phyloP scores from a whole-genome alignment of 2,888 invertebrate genomes.

The Drosophila ezoana region DNA sequence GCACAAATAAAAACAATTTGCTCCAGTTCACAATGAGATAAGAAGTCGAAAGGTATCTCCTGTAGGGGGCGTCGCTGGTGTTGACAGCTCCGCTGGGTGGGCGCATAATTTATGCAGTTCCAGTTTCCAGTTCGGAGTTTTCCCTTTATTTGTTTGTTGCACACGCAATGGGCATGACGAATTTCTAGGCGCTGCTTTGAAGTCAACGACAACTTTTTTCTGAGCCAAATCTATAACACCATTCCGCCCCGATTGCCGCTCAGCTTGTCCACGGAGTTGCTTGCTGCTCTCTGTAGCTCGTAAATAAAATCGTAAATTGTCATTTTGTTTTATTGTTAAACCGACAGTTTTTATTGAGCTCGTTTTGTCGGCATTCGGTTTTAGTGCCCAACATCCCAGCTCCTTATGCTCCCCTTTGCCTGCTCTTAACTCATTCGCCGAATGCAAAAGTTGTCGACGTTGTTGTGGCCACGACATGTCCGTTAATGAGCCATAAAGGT shows the following conservation, averaged over 20 bases:
- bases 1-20: slow-evolving; percentile 64
- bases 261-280: slow-evolving; percentile 11
- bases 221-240: slow-evolving; percentile 26
- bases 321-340: slow-evolving; percentile 76
- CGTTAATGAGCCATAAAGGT: slow-evolving; percentile 80
- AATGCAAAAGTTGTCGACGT: slow-evolving; percentile 53
- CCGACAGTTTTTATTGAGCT: slow-evolving; percentile 79
- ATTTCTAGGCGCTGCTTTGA: slow-evolving; percentile 70
- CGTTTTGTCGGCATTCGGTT: slow-evolving; percentile 69
- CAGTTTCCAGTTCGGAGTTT: slow-evolving; percentile 16
- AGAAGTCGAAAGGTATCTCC: slow-evolving; percentile 26
- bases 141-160: slow-evolving; percentile 45
- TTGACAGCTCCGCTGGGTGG: slow-evolving; percentile 68
- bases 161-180: slow-evolving; percentile 69
- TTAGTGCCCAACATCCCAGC: slow-evolving; percentile 33
- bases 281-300: slow-evolving; percentile 55
- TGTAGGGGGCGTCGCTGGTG: slow-evolving; percentile 39
- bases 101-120: slow-evolving; percentile 74
- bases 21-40: slow-evolving; percentile 64
- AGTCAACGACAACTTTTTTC: slow-evolving; percentile 42
- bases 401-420: slow-evolving; percentile 1
- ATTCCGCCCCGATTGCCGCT: slow-evolving; percentile 2
- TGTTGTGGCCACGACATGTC: slow-evolving; percentile 55
- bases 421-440: slow-evolving; percentile 23
- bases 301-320: slow-evolving; percentile 80